phyloP scores from a whole-genome alignment of 2,888 invertebrate species.

The Sisyra terminalis region DNA sequence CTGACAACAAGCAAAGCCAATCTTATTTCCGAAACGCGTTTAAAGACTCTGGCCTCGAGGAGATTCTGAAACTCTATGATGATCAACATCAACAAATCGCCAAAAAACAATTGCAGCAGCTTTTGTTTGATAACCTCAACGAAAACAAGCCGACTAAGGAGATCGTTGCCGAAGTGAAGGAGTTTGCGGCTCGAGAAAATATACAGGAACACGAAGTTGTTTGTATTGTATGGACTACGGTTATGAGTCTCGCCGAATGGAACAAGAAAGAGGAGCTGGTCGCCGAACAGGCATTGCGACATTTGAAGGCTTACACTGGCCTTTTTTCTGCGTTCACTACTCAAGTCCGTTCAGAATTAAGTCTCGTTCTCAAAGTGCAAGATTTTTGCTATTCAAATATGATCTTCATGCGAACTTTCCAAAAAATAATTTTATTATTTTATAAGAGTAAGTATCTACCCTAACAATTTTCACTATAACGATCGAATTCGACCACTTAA shows the following conservation, averaged over 20 bases:
- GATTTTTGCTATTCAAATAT: slow-evolving; percentile 98
- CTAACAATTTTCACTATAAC: background rate
- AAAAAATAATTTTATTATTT: slow-evolving; percentile 89
- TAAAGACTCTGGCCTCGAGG: slow-evolving; percentile 29
- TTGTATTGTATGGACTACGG: slow-evolving; percentile 65
- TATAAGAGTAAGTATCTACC: slow-evolving; percentile 60
- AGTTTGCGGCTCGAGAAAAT: slow-evolving; percentile 64
- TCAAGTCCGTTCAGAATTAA: slow-evolving; percentile 72
- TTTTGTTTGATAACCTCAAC: slow-evolving; percentile 68
- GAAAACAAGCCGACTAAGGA: slow-evolving; percentile 78
- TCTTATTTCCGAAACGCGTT: slow-evolving; percentile 57
- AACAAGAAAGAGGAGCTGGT: slow-evolving; percentile 96
- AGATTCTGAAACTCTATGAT: slow-evolving; percentile 53
- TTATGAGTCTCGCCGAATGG: slow-evolving; percentile 95
- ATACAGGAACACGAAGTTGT: slow-evolving; percentile 77
- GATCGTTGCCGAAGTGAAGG: slow-evolving; percentile 69
- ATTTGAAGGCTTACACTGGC: slow-evolving; percentile 71
- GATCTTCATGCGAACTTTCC: slow-evolving; percentile 98
- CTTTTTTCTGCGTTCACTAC: slow-evolving; percentile 77
- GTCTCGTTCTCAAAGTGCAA: slow-evolving; percentile 81
- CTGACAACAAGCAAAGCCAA: slow-evolving; percentile 83
- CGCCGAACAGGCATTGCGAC: slow-evolving; percentile 87
- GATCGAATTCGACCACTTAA: too few relatives aligned
- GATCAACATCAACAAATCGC: slow-evolving; percentile 73
- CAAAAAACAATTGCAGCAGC: slow-evolving; percentile 57